These are phyloP conservation scores for Pampusana beccarii DNA, from an alignment of 2,113 vertebrate species.

Conservation along the genomic window DNA sequence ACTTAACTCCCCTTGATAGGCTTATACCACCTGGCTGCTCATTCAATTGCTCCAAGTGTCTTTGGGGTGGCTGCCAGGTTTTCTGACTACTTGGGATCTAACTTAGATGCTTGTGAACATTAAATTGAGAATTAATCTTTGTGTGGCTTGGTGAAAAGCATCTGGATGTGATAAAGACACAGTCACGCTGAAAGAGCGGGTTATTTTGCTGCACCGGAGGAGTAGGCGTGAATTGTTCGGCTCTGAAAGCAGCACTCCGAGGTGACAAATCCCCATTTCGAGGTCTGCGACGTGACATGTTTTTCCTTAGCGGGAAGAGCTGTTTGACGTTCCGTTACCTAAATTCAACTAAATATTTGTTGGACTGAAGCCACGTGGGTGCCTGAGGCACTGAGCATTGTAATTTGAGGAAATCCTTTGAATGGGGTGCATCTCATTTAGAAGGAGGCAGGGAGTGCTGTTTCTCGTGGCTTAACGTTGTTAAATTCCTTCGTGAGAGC, in stretches of 20 bases:
- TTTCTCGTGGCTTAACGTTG: rapidly evolving
- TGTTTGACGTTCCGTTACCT: neutral
- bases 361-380: neutral
- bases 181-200: neutral
- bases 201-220: neutral
- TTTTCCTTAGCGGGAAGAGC: neutral
- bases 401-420: conserved; percentile 16
- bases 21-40: neutral
- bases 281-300: neutral
- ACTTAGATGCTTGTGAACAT: neutral
- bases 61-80: neutral
- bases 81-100: neutral
- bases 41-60: neutral
- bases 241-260: neutral
- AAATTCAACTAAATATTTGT: neutral
- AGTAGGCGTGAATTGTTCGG: neutral
- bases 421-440: neutral
- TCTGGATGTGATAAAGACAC: neutral
- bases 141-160: neutral
- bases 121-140: neutral
- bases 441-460: neutral
- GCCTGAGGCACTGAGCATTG: neutral
- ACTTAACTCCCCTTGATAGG: conserved; percentile 29
- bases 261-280: rapidly evolving
- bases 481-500: neutral